Base-by-base conservation (phyloP, 2,888 invertebrate genomes). In the Didymodactylos carnosus region DNA sequence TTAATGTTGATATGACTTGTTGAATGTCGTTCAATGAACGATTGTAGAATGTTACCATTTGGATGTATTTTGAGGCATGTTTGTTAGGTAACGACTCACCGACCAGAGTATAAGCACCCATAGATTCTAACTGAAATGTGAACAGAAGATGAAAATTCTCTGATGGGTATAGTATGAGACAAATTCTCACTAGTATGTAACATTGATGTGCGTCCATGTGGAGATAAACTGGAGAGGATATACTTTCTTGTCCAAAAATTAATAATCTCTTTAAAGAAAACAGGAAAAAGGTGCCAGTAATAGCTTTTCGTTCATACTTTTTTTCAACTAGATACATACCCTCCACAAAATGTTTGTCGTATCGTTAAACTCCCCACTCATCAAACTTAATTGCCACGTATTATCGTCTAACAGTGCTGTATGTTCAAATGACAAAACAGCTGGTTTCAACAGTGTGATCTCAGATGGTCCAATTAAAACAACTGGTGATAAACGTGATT, bases 361-460 rank as follows among this genome's bases (percentile, higher is more conserved):
- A 62, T 62, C 1, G 3, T 10, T 29, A 29, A 19, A 11, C 29
- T 62, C 62, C 8, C 35, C 62, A 35, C 19, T 19, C 35, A 62
- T 62, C 35, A 62, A 35, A 62, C 39, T 39, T 23, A 35, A 71
- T 43, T 73, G 35, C 73, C 73, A 73, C 19, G 70, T 23, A 1
- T 70, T 51, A 25, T 69, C 72, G 7, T 39, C 35, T 39, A 71
- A 70, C 23, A 70, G 8, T 14, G 70, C 73, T 39, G 71, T 29
- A 51, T 73, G 73, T 16, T 73, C 71, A 29, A 73, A 40, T 16
- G 49, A 49, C 10, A 73, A 49, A 29, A 73, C 29, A 35, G 70
- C 49, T 41, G 73, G 73, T 43, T 71, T 73, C 23, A 51, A 27
- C n/a, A 62, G 35, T n/a, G 62, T 62, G 14, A 62, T 62, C 19